These are phyloP conservation scores for Amiota mariae DNA, from an alignment of 2,888 invertebrate species.

Conservation along the genomic window DNA sequence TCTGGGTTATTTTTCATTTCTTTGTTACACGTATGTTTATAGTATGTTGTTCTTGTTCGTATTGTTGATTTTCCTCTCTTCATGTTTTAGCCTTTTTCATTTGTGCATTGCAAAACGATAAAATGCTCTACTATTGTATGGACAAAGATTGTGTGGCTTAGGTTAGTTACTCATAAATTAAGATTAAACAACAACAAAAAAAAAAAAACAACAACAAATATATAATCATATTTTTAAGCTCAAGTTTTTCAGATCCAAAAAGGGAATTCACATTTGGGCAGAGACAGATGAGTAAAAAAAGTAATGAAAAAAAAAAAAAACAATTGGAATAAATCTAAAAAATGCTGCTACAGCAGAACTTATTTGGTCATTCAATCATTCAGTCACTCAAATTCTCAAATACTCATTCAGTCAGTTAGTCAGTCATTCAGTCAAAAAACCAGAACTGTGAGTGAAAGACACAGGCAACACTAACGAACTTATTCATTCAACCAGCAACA, in stretches of 20 bases:
- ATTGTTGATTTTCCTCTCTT: neutral
- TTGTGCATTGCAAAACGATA: constrained; percentile 6
- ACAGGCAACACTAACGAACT: constrained; percentile 6
- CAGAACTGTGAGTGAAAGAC: too few relatives aligned
- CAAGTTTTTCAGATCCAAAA: neutral
- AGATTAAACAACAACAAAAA: too few relatives aligned
- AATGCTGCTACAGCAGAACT: neutral
- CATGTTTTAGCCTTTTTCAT: neutral
- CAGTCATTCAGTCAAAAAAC: neutral
- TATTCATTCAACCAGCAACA: neutral
- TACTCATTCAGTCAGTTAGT: constrained; percentile 16
- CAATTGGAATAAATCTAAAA: constrained; percentile 18
- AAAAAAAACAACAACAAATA: constrained; percentile 1
- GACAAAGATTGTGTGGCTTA: neutral
- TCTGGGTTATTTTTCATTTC: neutral
- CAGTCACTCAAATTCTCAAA: neutral
- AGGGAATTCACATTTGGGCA: neutral
- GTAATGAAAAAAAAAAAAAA: neutral
- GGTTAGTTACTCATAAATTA: constrained; percentile 32
- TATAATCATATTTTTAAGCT: constrained; percentile 12
- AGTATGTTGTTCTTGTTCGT: neutral
- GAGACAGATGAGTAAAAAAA: neutral
- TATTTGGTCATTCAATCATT: too few relatives aligned
- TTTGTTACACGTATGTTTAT: neutral
- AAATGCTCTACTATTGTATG: neutral